Evolutionary conservation across 1,140 invertebrate genomes (phyloP).

Genomic region (Drosophila arizonae): DNA sequence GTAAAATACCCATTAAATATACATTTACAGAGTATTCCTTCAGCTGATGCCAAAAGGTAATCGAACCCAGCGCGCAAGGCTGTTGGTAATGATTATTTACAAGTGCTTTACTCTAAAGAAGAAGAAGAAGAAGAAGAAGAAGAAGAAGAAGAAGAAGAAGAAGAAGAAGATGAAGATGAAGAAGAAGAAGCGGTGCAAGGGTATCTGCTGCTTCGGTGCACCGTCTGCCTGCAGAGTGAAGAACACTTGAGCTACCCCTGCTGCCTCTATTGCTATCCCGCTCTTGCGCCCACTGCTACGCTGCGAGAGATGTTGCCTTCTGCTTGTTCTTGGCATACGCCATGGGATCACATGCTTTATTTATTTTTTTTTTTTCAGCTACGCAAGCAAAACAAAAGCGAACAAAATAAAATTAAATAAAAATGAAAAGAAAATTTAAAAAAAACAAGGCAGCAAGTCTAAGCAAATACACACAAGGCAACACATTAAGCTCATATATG

Average conservation of each 20-base stretch:
- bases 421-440: conserved; percentile 8
- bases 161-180: no score
- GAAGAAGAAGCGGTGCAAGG: not conserved
- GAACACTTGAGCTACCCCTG: not conserved
- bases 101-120: not conserved
- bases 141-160: no score
- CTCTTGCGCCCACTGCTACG: not conserved
- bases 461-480: conserved; percentile 62
- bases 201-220: conserved; percentile 8
- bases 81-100: not conserved
- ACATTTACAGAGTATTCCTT: not conserved
- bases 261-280: not conserved
- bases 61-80: conserved; percentile 6
- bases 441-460: conserved; percentile 57
- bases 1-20: not conserved
- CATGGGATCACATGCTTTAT: conserved; percentile 69
- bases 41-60: not conserved
- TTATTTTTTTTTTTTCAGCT: conserved; percentile 63
- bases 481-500: conserved; percentile 34
- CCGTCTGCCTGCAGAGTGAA: not conserved
- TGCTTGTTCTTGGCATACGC: conserved; percentile 52
- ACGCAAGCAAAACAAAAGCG: conserved; percentile 79
- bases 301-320: conserved; percentile 16
- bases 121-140: no score
- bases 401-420: conserved; percentile 43